Base-by-base conservation (phyloP, 1,140 invertebrate genomes). In the Psilanteris sp. region DNA sequence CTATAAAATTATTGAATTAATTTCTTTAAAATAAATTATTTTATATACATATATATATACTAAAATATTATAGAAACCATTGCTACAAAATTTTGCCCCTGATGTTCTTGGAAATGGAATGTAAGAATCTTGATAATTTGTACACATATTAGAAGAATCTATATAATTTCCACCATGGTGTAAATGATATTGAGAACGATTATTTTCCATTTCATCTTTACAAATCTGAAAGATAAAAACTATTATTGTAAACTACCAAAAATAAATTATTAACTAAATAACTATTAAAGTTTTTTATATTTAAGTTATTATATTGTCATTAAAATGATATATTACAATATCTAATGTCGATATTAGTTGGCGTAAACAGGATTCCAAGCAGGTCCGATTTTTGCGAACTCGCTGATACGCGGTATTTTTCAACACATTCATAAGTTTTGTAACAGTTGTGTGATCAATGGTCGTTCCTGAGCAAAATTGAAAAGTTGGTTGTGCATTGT, bases 21-120 rank as follows among this genome's bases (percentile, higher is more conserved):
- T n/a, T n/a, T n/a, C n/a, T n/a, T n/a, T n/a, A n/a, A n/a, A n/a
- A n/a, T n/a, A n/a, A n/a, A n/a, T 20, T 20, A 20, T 6, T 20
- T 20, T 3, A 20, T 20, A 6, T 6, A 20, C 18, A 3, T 20
- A 20, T 20, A 6, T 20, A 20, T n/a, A n/a, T n/a, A 20, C 31
- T 15, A 34, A 7, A 52, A 41, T 62, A 43, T 16, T 34, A 27
- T 57, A 46, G 1, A n/a, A 34, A 55, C 94, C 94, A 16, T 94
- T 94, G 26, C 93, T 93, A 87, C 95, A 97, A 90, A 98, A 99
- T 82, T 94, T 94, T 0, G 96, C 96, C 2, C 96, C 96, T 7
- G 95, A 97, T 0, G 96, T 98, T 48, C 96, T 90, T 0, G 97
- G 97, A 89, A 97, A 98, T 0, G 97, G 97, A 68, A 98, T 95